A percentile compares a stretch with the other conserved stretches of the same genome.
Evolutionary conservation across 1,140 invertebrate genomes (phyloP).

Genomic region (Caerostris extrusa): DNA sequence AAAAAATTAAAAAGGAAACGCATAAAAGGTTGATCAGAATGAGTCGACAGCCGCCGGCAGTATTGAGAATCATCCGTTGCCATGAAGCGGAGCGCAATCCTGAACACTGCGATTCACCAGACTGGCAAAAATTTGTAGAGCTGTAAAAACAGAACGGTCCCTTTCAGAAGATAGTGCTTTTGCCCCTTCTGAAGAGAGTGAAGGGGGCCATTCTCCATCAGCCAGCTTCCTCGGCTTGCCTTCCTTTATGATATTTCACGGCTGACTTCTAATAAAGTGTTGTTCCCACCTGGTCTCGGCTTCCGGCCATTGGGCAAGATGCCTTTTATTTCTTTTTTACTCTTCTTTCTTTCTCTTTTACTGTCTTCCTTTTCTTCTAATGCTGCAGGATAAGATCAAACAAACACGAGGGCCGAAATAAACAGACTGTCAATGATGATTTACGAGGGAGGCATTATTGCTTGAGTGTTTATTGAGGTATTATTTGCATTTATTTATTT

Average conservation of each 20-base stretch:
- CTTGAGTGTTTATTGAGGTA: background rate
- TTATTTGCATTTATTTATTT: constrained; percentile 27
- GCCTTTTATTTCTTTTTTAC: background rate
- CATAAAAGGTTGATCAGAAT: constrained; percentile 29
- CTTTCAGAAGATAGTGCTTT: background rate
- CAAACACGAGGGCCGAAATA: constrained; percentile 55
- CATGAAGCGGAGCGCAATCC: background rate
- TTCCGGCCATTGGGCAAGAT: constrained; percentile 38
- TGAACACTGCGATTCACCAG: constrained; percentile 20
- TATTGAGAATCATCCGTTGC: constrained; percentile 45
- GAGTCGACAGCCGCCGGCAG: constrained; percentile 18
- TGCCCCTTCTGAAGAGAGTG: background rate
- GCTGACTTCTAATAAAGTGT: constrained; percentile 63
- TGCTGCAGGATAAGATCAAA: constrained; percentile 19
- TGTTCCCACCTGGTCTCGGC: constrained; percentile 34
- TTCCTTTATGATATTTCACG: constrained; percentile 57
- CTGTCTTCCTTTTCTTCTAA: background rate
- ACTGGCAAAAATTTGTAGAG: constrained; percentile 41
- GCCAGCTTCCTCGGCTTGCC: background rate
- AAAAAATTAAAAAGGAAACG: background rate
- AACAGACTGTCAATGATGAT: constrained; percentile 69
- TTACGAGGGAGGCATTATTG: constrained; percentile 50
- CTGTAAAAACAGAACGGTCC: constrained; percentile 43
- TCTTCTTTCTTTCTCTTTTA: background rate
- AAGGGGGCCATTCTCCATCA: constrained; percentile 41